These are phyloP conservation scores for Chironex yamaguchii DNA, from an alignment of 30 jellyfish, hydroid and myxozoan species.

Conservation along the genomic window DNA sequence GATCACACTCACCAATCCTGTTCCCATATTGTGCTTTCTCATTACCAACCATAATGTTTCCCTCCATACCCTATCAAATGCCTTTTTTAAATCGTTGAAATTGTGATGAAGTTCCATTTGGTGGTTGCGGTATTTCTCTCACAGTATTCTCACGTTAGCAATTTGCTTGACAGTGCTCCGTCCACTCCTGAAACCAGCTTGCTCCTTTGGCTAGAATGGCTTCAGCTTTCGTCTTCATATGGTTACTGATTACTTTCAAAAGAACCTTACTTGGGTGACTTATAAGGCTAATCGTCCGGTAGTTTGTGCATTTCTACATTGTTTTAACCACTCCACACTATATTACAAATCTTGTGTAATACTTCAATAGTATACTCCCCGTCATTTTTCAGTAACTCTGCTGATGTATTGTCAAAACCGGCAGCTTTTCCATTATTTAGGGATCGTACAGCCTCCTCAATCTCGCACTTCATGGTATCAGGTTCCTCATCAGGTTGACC, in stretches of 20 bases:
- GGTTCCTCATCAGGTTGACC: conserved; percentile 28
- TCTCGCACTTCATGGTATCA: conserved; percentile 8
- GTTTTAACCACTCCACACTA: conserved; percentile 53
- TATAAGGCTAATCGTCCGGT: conserved; percentile 70
- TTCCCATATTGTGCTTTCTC: conserved; percentile 47
- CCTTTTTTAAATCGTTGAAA: conserved; percentile 61
- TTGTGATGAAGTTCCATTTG: conserved; percentile 48
- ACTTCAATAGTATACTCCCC: conserved; percentile 41
- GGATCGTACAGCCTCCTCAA: conserved; percentile 35
- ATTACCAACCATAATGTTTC: conserved; percentile 34
- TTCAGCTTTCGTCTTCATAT: conserved; percentile 50
- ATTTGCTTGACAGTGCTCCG: conserved; percentile 66
- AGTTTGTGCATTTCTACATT: conserved; percentile 41
- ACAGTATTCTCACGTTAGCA: conserved; percentile 35
- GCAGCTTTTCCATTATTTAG: conserved; percentile 65
- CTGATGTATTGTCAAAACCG: conserved; percentile 56
- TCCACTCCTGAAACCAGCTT: conserved; percentile 69
- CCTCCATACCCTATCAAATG: conserved; percentile 59
- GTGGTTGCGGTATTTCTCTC: conserved; percentile 54
- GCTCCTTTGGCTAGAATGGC: conserved; percentile 55
- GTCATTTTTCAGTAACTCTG: conserved; percentile 32
- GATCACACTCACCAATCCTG: conserved; percentile 59
- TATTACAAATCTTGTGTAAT: conserved; percentile 31
- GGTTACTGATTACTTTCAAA: conserved; percentile 35
- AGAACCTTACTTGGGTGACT: conserved; percentile 63